Evolutionary conservation across 2,888 invertebrate genomes (phyloP), one percentile per base, ranked within the genome.

Genomic region (Erebia aethiops): DNA sequence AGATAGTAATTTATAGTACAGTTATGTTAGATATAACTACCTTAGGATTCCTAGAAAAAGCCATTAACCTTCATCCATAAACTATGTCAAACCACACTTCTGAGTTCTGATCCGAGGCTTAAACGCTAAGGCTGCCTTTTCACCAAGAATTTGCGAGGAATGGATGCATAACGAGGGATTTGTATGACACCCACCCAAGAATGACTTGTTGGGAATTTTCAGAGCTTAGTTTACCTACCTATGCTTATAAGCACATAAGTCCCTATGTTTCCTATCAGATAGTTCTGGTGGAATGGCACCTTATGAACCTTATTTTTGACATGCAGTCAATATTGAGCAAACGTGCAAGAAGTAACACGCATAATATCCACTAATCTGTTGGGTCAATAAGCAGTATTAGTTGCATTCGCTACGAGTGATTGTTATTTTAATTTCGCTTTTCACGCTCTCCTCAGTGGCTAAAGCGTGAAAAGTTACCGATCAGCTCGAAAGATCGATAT

Each of bases 391-490:
- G 62, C 62, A 7, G 18, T 62, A 21, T 62, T 13, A 62, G 64
- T 63, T 10, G 11, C 26, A 64, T 64, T 64, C 35, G 64, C 41
- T 52, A 66, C 46, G 66, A 57, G 16, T 9, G 11, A 56, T 66
- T 56, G 54, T 57, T 43, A 46, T 57, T 66, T 46, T 54, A 66
- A 46, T 46, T 66, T 56, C 43, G 46, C 14, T 66, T 56, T 65
- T 57, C 56, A 66, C 56, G 66, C 56, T 56, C 66, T 52, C 41
- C 43, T 35, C 49, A 21, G 35, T 43, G 41, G 43, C 43, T 46
- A 56, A 21, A 43, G 21, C 66, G 66, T 46, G 54, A 52, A 52
- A 65, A 65, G 41, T n/a, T 41, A 13, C n/a, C 54, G n/a, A 54
- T 65, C 54, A 54, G 3, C 16, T 49, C 21, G 11, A 65, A 1